Base-by-base conservation (phyloP, 2,888 invertebrate species). In the Anorthoa munda region DNA sequence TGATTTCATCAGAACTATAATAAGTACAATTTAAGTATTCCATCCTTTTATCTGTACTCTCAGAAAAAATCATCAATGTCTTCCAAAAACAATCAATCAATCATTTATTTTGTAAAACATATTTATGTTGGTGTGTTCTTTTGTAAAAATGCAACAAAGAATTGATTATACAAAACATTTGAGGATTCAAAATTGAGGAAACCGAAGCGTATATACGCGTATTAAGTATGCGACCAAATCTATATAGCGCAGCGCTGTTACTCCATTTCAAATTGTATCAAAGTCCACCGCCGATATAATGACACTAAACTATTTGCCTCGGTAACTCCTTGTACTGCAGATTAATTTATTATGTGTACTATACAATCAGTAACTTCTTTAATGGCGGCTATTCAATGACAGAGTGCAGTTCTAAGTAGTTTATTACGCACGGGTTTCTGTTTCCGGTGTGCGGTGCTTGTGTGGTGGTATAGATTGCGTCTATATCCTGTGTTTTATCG, bases 361-460 rank as follows among this genome's bases (percentile, higher is more conserved):
- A 56, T 48, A 53, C 31, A 63, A 70, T 72, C 78, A 67, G 31
- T 50, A 31, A 45, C 18, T 58, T 68, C 53, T 77, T 46, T 64
- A 74, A 72, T 75, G 13, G 58, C 56, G 2, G 13, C 66, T 60
- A 81, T 83, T 76, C 72, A 75, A 66, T 84, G 84, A 81, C 71
- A 83, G 67, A 81, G 50, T 75, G 56, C 31, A 67, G 48, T 79
- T 83, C 73, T 75, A 56, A 73, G 75, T 76, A 83, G 48, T 75
- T 70, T 68, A 69, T 76, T 76, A 79, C 79, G 81, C 81, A 83
- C 65, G 75, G 65, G 64, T 77, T 76, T 69, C 50, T 67, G 60
- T 68, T 78, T 81, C 73, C 75, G 74, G 59, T 66, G 58, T 71
- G 66, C 46, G 60, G 64, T 78, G 21, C 63, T 56, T 67, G 78